phyloP scores from a whole-genome alignment of 2,113 vertebrate species.

The Ondatra zibethicus region DNA sequence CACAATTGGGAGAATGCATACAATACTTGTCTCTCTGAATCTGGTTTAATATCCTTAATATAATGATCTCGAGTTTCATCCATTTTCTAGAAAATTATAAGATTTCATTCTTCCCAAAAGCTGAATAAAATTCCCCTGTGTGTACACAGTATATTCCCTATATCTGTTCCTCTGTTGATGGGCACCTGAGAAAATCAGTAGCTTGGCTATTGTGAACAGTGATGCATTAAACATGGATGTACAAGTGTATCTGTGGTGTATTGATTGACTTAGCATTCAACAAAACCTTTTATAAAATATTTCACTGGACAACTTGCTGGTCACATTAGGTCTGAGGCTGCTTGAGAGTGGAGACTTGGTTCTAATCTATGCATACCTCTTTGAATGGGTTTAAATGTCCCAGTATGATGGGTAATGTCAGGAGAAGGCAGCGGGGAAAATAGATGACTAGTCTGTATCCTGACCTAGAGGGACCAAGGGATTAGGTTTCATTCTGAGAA shows the following conservation, averaged over 20 bases:
- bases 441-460: rapidly evolving
- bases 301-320: neutral
- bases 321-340: neutral
- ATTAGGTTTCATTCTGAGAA: neutral
- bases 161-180: neutral
- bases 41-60: neutral
- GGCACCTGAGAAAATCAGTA: neutral
- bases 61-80: neutral
- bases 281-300: neutral
- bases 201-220: neutral
- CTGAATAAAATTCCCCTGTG: neutral
- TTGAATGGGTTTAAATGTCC: neutral
- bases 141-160: too few species aligned
- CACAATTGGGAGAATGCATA: neutral
- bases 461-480: rapidly evolving
- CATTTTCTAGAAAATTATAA: neutral
- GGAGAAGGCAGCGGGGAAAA: too few species aligned
- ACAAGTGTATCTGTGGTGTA: neutral
- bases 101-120: neutral
- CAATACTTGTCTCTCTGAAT: neutral
- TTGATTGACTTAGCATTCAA: neutral
- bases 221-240: neutral
- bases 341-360: neutral
- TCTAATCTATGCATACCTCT: rapidly evolving
- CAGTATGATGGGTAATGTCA: too few species aligned